Evolutionary conservation across 2,113 vertebrate genomes (phyloP).

Genomic region (Axis porcinus): DNA sequence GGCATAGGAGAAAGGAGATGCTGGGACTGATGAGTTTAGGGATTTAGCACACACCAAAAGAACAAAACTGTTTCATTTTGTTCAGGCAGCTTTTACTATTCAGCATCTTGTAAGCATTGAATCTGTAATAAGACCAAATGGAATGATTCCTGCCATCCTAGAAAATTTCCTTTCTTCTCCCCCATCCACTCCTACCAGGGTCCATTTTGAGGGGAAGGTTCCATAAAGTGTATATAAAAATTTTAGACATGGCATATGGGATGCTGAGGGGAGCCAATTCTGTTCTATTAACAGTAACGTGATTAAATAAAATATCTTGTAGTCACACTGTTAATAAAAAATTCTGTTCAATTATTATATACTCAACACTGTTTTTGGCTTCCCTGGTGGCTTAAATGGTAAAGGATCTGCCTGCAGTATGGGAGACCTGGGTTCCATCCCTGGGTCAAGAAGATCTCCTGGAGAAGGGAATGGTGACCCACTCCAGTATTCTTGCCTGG

Average conservation of each 20-base stretch:
- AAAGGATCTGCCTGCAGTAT: not conserved
- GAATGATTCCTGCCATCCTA: not conserved
- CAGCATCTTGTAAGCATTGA: not conserved
- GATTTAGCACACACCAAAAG: not conserved
- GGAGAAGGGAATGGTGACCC: not conserved
- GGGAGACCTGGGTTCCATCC: not conserved
- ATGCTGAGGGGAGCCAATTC: not conserved
- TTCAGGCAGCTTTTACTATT: not conserved
- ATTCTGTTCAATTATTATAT: not conserved
- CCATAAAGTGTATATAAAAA: not conserved
- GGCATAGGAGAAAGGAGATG: not conserved
- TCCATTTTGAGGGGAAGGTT: not conserved
- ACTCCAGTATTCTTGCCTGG: not conserved
- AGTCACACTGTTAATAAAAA: not conserved
- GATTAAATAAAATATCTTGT: not conserved
- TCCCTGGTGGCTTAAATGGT: not conserved
- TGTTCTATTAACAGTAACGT: not conserved
- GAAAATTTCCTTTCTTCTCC: not conserved
- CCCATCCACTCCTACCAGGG: not conserved
- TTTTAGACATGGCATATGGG: not conserved
- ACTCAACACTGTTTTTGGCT: not conserved
- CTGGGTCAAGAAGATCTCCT: not conserved
- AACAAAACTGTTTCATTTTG: not conserved
- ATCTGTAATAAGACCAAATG: not conserved
- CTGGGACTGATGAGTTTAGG: not conserved